Base-by-base conservation (phyloP, 1,140 invertebrate species). In the Oncopodura yosiiana region DNA sequence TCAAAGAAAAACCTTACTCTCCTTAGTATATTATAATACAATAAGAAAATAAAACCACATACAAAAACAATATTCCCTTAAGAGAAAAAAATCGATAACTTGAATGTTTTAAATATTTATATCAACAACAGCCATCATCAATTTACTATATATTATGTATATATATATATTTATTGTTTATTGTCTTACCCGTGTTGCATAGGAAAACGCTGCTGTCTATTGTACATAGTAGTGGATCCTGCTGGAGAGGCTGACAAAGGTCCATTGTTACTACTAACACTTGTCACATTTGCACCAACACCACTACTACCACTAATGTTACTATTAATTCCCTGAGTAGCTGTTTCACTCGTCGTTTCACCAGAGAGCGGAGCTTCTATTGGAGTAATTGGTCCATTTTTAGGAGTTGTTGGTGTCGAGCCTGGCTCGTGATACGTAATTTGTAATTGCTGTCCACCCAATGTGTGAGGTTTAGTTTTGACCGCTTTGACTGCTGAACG, bases 401-500 rank as follows among this genome's bases (percentile, higher is more conserved):
- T 32, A 19, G 77, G 74, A n/a, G n/a, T n/a, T n/a, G n/a, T n/a
- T 67, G 78, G 79, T 69, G 81, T 81, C 65, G 82, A 80, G 59
- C 80, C 78, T 61, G 88, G 88, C 71, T 93, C 88, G 76, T 93
- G 91, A 76, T 94, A 94, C 69, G 90, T 85, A 60, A 89, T 93
- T 27, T 61, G 55, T 19, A 64, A 42, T 71, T 53, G 41, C 21
- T 59, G 51, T 46, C 62, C 84, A 70, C 90, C 87, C 71, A 94
- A 72, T 65, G 83, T 86, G 72, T 92, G 87, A n/a, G n/a, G n/a
- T 69, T 93, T 88, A 63, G 81, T 81, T 71, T 83, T 83, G 71
- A 92, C 86, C 48, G 90, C 90, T 75, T 93, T 94, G 65, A 87
- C 81, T 66, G 91, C 90, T 66, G 88, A 92, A 74, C 89, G 91